phyloP scores from a whole-genome alignment of 2,888 invertebrate species.

The Heliconius ismenius region DNA sequence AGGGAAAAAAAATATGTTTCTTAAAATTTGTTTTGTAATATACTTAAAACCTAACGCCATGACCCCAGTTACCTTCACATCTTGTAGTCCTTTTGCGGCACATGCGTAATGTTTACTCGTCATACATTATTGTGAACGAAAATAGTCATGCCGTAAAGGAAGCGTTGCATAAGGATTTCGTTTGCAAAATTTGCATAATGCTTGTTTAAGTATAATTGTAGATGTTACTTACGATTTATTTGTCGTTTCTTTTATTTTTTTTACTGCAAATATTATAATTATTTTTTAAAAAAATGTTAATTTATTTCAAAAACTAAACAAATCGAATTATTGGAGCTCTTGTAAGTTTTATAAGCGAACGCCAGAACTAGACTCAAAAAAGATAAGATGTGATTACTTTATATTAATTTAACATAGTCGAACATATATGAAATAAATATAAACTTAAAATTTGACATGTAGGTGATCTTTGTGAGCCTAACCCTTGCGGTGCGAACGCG shows the following conservation, averaged over 20 bases:
- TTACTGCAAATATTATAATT: too few species aligned
- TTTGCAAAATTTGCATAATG: conserved; percentile 1
- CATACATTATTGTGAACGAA: background rate
- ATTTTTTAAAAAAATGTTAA: too few species aligned
- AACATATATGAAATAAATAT: background rate
- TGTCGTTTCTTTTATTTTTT: background rate
- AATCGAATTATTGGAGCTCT: too few species aligned
- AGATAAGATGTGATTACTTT: too few species aligned
- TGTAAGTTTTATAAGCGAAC: too few species aligned
- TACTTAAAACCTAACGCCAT: conserved; percentile 14
- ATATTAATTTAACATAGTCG: too few species aligned
- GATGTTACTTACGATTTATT: background rate
- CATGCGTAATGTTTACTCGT: background rate
- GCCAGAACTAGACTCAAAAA: too few species aligned
- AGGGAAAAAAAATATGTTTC: background rate
- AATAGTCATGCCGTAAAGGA: background rate
- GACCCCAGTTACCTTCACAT: conserved; percentile 13
- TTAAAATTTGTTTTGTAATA: background rate
- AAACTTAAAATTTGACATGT: background rate
- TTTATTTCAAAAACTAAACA: too few species aligned
- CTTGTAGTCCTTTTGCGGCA: background rate
- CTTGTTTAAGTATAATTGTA: background rate
- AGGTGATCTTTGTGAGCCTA: conserved; percentile 92
- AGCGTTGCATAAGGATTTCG: background rate
- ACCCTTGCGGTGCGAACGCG: conserved; percentile 91